Evolutionary conservation across 2,888 invertebrate genomes (phyloP).

Genomic region (Biston betularia): DNA sequence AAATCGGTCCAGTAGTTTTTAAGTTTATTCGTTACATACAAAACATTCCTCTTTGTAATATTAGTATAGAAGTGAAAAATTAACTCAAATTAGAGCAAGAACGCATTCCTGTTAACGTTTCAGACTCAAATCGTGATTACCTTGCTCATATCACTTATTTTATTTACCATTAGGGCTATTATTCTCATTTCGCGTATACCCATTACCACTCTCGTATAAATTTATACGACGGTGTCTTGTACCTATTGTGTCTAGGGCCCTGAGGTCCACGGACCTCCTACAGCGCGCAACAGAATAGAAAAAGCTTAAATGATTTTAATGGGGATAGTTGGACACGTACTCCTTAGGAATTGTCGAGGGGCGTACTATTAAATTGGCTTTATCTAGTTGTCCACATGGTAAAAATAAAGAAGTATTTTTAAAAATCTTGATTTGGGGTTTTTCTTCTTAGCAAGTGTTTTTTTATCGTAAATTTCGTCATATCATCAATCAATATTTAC

Average conservation of each 20-base stretch:
- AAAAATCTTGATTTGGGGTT: no score
- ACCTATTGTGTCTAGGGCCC: constrained; percentile 40
- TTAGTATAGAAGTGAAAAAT: no score
- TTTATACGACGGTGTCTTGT: constrained; percentile 41
- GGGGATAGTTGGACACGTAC: constrained; percentile 37
- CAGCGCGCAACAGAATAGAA: constrained; percentile 42
- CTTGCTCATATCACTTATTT: constrained; percentile 8
- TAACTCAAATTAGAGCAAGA: no score
- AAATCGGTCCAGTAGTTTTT: no score
- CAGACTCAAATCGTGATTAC: no score
- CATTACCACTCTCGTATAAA: constrained; percentile 39
- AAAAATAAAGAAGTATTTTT: not conserved
- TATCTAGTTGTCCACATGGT: not conserved
- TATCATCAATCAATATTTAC: no score
- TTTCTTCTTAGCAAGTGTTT: no score
- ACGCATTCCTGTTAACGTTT: no score
- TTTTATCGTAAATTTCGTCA: no score
- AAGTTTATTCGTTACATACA: no score
- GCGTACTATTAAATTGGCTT: not conserved
- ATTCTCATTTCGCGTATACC: constrained; percentile 39
- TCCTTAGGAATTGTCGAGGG: constrained; percentile 2
- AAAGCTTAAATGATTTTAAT: constrained; percentile 49
- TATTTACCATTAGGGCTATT: constrained; percentile 12
- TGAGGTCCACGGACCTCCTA: constrained; percentile 42
- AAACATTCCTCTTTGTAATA: no score